These are phyloP conservation scores for Eupeodes luniger DNA, from an alignment of 2,888 invertebrate genomes.

Conservation along the genomic window DNA sequence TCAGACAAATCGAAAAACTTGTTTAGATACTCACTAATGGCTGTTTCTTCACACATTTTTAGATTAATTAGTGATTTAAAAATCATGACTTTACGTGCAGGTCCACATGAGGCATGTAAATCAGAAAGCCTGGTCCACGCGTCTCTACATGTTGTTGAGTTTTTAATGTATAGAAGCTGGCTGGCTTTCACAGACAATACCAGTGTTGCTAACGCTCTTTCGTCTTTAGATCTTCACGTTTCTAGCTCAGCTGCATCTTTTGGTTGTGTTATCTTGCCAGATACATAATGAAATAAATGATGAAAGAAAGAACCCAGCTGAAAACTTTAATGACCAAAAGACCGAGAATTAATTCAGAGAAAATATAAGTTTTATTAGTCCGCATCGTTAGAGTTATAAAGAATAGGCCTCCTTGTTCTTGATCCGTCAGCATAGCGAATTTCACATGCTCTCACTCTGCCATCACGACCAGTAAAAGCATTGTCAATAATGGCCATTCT, in stretches of 20 bases:
- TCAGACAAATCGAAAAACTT: conserved; percentile 29
- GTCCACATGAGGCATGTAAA: conserved; percentile 3
- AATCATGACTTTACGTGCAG: conserved; percentile 27
- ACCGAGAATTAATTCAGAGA: too few species aligned
- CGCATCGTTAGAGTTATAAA: too few species aligned
- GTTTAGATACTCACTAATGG: conserved; percentile 11
- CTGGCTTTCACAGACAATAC: conserved; percentile 9
- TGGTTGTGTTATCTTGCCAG: too few species aligned
- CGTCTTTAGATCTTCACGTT: conserved; percentile 4
- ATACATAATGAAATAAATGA: too few species aligned
- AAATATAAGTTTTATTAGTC: too few species aligned
- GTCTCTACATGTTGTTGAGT: background rate
- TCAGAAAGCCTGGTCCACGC: conserved; percentile 8
- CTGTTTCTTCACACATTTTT: conserved; percentile 23
- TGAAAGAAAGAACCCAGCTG: too few species aligned
- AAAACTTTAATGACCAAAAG: too few species aligned
- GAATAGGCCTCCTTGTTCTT: conserved; percentile 33
- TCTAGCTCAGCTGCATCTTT: background rate
- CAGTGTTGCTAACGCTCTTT: conserved; percentile 24
- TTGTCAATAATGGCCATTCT: conserved; percentile 30
- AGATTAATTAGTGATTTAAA: conserved; percentile 29
- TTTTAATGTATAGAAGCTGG: conserved; percentile 18
- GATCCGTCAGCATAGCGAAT: conserved; percentile 16
- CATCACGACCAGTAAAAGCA: conserved; percentile 42
- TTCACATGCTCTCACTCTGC: conserved; percentile 43